These are phyloP conservation scores for Megaceryle alcyon DNA, from an alignment of 2,797 vertebrate species.

Conservation along the genomic window DNA sequence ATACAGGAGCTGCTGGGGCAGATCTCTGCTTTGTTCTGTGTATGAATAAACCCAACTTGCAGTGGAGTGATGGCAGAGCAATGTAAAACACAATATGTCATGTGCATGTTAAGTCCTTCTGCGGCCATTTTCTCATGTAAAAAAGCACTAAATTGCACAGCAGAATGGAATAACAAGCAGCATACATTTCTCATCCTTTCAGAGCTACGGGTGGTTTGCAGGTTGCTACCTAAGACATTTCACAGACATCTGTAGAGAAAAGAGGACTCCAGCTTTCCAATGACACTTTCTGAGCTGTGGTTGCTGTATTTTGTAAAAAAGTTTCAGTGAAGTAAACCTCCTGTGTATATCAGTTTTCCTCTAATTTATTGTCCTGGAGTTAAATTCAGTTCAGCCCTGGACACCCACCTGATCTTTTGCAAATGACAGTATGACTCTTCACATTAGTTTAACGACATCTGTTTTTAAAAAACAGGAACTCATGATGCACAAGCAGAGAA, in stretches of 20 bases:
- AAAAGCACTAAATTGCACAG: not conserved
- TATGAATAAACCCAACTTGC: not conserved
- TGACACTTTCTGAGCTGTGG: not conserved
- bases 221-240: not conserved
- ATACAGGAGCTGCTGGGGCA: not conserved
- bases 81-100: not conserved
- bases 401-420: slow-evolving; percentile 31
- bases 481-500: not conserved
- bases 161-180: not conserved
- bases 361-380: slow-evolving; percentile 13
- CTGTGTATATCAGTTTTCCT: not conserved
- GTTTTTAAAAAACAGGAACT: not conserved
- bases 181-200: not conserved
- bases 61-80: not conserved
- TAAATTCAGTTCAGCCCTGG: slow-evolving; percentile 40
- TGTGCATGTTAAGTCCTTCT: not conserved
- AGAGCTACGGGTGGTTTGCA: not conserved
- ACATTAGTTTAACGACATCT: slow-evolving; percentile 20
- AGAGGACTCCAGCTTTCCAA: not conserved
- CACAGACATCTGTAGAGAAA: not conserved
- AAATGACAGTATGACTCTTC: slow-evolving; percentile 43
- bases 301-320: not conserved
- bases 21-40: not conserved
- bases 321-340: not conserved
- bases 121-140: not conserved